Conservation (phyloP, 2,888 invertebrate species). For the Clistopyga incitator region DNA sequence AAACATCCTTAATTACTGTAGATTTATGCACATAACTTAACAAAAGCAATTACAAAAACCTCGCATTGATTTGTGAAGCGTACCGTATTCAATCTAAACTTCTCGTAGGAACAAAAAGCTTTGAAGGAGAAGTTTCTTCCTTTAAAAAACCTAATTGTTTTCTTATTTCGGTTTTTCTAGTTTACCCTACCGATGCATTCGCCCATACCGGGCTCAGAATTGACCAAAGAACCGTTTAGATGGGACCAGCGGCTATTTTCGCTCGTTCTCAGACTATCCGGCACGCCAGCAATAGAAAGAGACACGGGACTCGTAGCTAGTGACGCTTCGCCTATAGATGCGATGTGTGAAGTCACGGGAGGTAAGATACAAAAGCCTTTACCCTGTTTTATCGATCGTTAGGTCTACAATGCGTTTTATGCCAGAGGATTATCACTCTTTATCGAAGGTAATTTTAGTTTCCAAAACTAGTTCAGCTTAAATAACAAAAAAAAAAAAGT, state of each 20-base stretch:
- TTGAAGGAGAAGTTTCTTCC: slow-evolving; percentile 11
- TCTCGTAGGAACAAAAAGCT: not conserved
- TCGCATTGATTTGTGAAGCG: not conserved
- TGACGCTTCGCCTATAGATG: slow-evolving; percentile 97
- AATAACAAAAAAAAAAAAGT: not conserved
- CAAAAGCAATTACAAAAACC: no score
- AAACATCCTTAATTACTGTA: no score
- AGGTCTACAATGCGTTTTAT: not conserved
- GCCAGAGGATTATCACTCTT: not conserved
- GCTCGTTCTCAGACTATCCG: slow-evolving; percentile 95
- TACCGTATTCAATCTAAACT: not conserved
- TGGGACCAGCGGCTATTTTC: slow-evolving; percentile 99
- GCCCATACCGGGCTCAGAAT: slow-evolving; percentile 97
- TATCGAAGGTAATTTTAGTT: not conserved
- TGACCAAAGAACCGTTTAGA: slow-evolving; percentile 99
- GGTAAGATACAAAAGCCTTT: slow-evolving; percentile 86
- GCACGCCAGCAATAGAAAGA: slow-evolving; percentile 94
- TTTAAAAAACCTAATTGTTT: slow-evolving; percentile 63
- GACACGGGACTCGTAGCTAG: slow-evolving; percentile 96
- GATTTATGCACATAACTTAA: no score
- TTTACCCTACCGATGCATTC: slow-evolving; percentile 96
- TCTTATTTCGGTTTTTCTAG: slow-evolving; percentile 83
- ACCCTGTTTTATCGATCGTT: not conserved
- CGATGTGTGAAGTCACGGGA: slow-evolving; percentile 99
- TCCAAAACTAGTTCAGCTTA: not conserved